Evolutionary conservation across 2,113 vertebrate species (phyloP), one percentile per base, ranked within the genome.

Genomic region (Chamaea fasciata): DNA sequence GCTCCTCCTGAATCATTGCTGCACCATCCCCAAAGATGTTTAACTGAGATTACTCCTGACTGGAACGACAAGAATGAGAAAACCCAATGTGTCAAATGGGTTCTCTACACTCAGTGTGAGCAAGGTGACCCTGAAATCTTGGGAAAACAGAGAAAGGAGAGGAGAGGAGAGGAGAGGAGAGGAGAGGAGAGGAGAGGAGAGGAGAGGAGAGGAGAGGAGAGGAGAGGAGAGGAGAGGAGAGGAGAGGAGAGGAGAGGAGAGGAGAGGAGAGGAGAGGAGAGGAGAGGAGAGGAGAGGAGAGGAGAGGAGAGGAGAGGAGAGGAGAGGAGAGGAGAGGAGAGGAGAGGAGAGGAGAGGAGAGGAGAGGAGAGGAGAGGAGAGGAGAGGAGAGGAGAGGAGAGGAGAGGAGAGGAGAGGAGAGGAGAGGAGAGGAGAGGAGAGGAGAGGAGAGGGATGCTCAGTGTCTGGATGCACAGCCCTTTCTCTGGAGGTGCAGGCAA

Each of bases 1-100:
- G 87, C 97, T 94, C 95, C 95, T 95, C 94, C 96, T 97, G 96
- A 98, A 97, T 97, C 98, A 98, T 96, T 95, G 97, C 93, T 35
- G 65, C 37, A 44, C 62, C 44, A 83, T 90, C 90, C 81, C 75
- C 55, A 95, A 95, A 89, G 93, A 95, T 87, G 30, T 76, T 88
- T 81, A 82, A 84, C 75, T 35, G 53, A 92, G 89, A 94, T 83
- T 83, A 56, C 7, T 39, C 42, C 79, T 65, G 33, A 20, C 75
- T 88, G 70, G 64, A 94, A 49, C 28, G 0, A 13, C 53, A 59
- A 60, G 55, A 47, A 33, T 31, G 46, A 80, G 89, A 89, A 92
- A 94, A 75, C 5, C 11, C 57, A 27, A 31, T 1, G 8, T 65
- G 41, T 82, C 70, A 91, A 77, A 57, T 0, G 2, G 6, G 63